Evolutionary conservation across 2,797 vertebrate genomes (phyloP).

Genomic region (Argentina silus): DNA sequence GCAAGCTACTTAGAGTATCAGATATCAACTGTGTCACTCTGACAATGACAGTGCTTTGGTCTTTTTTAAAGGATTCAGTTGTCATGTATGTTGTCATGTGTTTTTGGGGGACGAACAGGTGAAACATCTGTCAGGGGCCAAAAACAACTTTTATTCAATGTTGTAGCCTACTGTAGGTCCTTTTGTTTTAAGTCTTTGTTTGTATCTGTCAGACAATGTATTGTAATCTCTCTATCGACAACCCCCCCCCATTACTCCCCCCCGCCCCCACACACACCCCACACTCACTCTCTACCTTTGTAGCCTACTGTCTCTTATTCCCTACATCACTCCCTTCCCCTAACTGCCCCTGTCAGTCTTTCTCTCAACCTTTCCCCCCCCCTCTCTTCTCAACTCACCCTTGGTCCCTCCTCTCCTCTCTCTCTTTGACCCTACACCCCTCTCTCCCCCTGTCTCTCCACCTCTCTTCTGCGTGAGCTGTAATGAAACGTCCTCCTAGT

Average conservation of each 20-base stretch:
- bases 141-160: neutral
- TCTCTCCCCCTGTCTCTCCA: constrained; percentile 10
- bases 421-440: neutral
- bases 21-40: neutral
- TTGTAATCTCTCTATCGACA: neutral
- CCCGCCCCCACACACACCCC: neutral
- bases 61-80: neutral
- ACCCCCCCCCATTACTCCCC: neutral
- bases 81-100: neutral
- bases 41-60: neutral
- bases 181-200: too few species aligned
- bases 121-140: neutral
- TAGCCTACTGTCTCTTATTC: neutral
- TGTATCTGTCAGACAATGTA: too few species aligned
- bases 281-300: constrained; percentile 2
- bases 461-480: constrained; percentile 35
- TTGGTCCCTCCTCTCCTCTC: neutral
- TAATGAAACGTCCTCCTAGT: constrained; percentile 68
- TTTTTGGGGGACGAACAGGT: neutral
- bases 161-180: too few species aligned
- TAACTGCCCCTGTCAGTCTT: neutral
- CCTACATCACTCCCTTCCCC: neutral
- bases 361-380: neutral
- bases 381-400: neutral
- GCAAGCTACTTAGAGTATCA: neutral